phyloP scores from a whole-genome alignment of 2,888 invertebrate genomes.

The Allophyes oxyacanthae region DNA sequence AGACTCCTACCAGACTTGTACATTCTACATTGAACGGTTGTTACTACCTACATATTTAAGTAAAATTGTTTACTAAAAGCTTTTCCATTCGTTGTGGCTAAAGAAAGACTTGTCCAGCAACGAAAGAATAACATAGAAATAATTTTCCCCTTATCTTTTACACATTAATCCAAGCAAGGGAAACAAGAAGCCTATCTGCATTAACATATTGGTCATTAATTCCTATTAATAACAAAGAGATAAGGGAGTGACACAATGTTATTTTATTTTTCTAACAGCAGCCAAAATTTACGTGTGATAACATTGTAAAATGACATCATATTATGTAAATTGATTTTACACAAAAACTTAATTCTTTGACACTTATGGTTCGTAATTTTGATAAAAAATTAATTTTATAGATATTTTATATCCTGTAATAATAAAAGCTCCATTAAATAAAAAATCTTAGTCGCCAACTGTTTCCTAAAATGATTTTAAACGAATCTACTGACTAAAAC shows the following conservation, averaged over 20 bases:
- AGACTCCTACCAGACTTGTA: too few relatives aligned
- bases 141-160: conserved; percentile 17
- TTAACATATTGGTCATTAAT: conserved; percentile 31
- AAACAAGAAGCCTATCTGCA: conserved; percentile 14
- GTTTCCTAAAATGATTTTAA: neutral
- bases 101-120: too few relatives aligned
- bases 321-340: conserved; percentile 27
- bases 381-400: conserved; percentile 38
- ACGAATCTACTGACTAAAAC: too few relatives aligned
- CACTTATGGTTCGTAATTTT: conserved; percentile 30
- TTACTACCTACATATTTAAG: too few relatives aligned
- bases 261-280: conserved; percentile 12
- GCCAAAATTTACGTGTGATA: conserved; percentile 8
- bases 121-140: neutral
- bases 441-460: neutral
- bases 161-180: conserved; percentile 9
- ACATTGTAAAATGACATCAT: conserved; percentile 22
- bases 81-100: too few relatives aligned
- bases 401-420: conserved; percentile 8
- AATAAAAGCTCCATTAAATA: conserved; percentile 21
- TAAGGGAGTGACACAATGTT: conserved; percentile 18
- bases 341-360: conserved; percentile 19
- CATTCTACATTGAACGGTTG: too few relatives aligned
- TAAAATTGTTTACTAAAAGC: too few relatives aligned
- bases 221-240: conserved; percentile 36